Conservation (phyloP, 2,888 invertebrate genomes). For the Tipula helvola region DNA sequence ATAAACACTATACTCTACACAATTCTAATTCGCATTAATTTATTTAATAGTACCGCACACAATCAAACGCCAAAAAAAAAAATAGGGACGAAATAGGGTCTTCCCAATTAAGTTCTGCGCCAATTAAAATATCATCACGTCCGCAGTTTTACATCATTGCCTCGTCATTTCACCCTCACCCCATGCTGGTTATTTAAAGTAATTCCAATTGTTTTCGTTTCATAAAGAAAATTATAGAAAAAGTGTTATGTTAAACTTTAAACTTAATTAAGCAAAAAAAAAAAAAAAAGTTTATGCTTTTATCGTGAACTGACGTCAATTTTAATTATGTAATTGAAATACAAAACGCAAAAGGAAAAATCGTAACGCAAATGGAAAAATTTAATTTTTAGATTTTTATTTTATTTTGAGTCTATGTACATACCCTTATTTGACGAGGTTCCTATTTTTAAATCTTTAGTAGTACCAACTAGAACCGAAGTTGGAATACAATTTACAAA, state of each 20-base stretch:
- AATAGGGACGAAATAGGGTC: not conserved
- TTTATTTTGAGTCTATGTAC: not conserved
- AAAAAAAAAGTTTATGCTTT: not conserved
- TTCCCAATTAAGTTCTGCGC: not conserved
- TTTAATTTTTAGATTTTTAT: not conserved
- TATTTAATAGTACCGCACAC: not conserved
- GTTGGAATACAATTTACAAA: conserved; percentile 30
- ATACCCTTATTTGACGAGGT: not conserved
- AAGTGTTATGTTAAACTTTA: not conserved
- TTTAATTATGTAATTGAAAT: not conserved
- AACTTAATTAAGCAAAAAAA: not conserved
- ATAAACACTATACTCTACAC: too few relatives aligned
- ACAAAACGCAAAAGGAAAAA: not conserved
- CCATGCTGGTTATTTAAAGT: not conserved
- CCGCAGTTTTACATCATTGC: not conserved
- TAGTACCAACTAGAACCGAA: conserved; percentile 26
- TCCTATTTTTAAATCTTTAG: not conserved
- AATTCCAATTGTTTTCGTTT: not conserved
- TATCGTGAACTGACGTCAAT: not conserved
- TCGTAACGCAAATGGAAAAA: not conserved
- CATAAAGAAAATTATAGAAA: not conserved
- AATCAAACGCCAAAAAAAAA: not conserved
- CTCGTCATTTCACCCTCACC: not conserved
- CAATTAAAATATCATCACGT: not conserved
- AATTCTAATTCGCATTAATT: not conserved